Conservation (phyloP, 2,797 vertebrate genomes). For the Mastacembelus armatus region DNA sequence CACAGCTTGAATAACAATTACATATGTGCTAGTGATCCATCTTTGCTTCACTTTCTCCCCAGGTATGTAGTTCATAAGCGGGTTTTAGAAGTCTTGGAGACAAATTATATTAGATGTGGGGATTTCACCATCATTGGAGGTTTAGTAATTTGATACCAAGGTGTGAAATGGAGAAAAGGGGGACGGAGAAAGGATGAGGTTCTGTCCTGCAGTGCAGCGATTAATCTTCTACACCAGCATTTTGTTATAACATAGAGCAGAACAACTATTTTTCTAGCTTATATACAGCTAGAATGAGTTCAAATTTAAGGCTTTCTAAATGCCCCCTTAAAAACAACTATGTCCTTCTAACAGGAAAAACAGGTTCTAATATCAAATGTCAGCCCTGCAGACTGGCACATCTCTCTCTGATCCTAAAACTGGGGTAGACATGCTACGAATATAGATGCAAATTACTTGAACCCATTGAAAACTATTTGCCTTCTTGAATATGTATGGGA, state of each 20-base stretch:
- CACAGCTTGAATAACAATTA: constrained; percentile 8
- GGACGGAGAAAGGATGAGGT: constrained; percentile 9
- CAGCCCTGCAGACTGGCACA: constrained; percentile 3
- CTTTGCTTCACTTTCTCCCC: constrained; percentile 26
- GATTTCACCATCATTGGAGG: constrained; percentile 24
- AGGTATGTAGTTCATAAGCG: constrained; percentile 28
- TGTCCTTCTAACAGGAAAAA: constrained; percentile 8
- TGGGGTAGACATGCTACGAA: neutral
- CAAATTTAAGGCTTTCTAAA: constrained; percentile 19
- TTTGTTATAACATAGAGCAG: constrained; percentile 28
- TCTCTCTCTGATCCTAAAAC: neutral
- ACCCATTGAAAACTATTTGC: constrained; percentile 25
- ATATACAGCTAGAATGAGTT: constrained; percentile 36
- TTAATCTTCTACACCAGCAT: constrained; percentile 38
- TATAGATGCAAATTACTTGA: constrained; percentile 43
- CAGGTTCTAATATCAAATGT: constrained; percentile 31
- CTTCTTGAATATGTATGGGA: constrained; percentile 37
- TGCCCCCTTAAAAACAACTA: constrained; percentile 12
- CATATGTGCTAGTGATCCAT: constrained; percentile 29
- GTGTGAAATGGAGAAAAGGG: constrained; percentile 9
- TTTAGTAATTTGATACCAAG: constrained; percentile 48
- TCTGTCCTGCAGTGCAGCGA: constrained; percentile 39
- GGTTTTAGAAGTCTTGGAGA: constrained; percentile 38
- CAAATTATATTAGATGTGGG: constrained; percentile 42
- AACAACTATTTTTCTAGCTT: constrained; percentile 35